These are phyloP conservation scores for Dorcus parallelipipedus DNA, from an alignment of 2,888 invertebrate species.

Conservation along the genomic window DNA sequence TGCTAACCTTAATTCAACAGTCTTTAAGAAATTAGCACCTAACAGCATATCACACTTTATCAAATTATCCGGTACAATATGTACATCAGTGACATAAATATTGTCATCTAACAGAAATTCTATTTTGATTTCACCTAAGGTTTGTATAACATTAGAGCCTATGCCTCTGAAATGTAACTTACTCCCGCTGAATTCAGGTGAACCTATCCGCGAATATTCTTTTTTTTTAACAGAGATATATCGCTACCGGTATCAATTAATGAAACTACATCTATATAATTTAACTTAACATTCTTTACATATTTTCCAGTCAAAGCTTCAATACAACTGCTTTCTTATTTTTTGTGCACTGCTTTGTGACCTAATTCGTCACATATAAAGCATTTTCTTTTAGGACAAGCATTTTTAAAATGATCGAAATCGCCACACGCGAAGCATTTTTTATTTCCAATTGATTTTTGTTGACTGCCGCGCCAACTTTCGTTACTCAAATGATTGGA, in stretches of 20 bases:
- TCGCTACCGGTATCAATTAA: no score
- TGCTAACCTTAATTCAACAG: neutral
- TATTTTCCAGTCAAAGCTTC: neutral
- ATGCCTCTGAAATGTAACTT: constrained; percentile 8
- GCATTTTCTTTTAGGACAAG: constrained; percentile 26
- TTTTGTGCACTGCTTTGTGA: constrained; percentile 14
- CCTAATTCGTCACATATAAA: constrained; percentile 32
- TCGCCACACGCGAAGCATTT: constrained; percentile 22
- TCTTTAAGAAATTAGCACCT: constrained; percentile 7
- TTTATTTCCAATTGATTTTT: neutral
- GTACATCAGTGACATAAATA: constrained; percentile 1
- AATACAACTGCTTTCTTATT: neutral
- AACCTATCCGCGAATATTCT: constrained; percentile 3
- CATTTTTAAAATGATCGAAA: constrained; percentile 14
- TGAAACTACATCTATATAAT: no score
- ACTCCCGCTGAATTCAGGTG: constrained; percentile 2
- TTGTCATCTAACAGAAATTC: neutral
- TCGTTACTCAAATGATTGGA: neutral
- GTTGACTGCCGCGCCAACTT: neutral
- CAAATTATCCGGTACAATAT: constrained; percentile 11
- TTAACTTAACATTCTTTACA: neutral
- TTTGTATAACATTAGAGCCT: constrained; percentile 1
- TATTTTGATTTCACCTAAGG: constrained; percentile 10
- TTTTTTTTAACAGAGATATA: neutral
- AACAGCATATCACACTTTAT: constrained; percentile 8